Evolutionary conservation across 2,797 vertebrate genomes (phyloP).

Genomic region (Onychomys leucogaster): DNA sequence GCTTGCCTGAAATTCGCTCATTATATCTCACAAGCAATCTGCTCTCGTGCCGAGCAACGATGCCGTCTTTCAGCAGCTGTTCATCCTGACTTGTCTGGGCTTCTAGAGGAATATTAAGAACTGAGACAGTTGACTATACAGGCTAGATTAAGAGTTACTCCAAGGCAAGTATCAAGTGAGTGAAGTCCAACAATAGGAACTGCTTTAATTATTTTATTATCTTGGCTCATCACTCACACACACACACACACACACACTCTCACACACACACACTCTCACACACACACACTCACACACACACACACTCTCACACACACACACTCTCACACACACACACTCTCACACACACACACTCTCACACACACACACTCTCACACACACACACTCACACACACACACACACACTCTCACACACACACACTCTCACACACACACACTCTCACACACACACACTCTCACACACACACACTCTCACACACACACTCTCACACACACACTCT

Average conservation of each 20-base stretch:
- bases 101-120: constrained; percentile 44
- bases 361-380: not conserved
- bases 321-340: no score
- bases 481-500: not conserved
- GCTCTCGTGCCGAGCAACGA: not conserved
- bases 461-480: not conserved
- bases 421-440: not conserved
- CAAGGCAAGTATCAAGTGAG: constrained; percentile 41
- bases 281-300: not conserved
- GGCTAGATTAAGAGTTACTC: constrained; percentile 6
- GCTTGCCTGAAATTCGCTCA: constrained; percentile 41
- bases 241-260: not conserved
- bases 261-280: not conserved
- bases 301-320: no score
- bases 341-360: no score
- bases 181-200: constrained; percentile 9
- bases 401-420: no score
- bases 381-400: not conserved
- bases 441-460: not conserved
- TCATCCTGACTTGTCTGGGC: constrained; percentile 50
- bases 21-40: constrained; percentile 51
- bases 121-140: not conserved
- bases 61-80: constrained; percentile 27
- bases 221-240: not conserved
- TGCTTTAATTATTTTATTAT: constrained; percentile 58